Evolutionary conservation across 2,888 invertebrate genomes (phyloP).

Genomic region (Scaptodrosophila latifasciaeformis): DNA sequence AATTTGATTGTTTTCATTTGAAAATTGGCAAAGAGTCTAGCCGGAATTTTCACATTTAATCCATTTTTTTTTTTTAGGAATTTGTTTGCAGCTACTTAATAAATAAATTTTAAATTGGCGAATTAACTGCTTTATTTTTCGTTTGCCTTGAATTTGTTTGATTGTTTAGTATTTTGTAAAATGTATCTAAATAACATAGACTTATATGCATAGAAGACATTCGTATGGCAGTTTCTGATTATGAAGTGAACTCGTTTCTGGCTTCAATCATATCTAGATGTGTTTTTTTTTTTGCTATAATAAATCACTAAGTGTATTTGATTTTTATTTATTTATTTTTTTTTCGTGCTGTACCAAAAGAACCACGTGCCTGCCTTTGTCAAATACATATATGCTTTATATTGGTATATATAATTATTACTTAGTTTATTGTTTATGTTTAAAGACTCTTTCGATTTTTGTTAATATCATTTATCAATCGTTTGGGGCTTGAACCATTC

Average conservation of each 20-base stretch:
- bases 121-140: too few species aligned
- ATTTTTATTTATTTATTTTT: background rate
- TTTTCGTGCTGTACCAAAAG: constrained; percentile 30
- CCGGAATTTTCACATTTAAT: constrained; percentile 18
- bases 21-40: too few species aligned
- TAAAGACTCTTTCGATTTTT: background rate
- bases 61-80: constrained; percentile 38
- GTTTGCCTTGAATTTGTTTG: too few species aligned
- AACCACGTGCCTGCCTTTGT: constrained; percentile 28
- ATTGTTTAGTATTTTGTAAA: too few species aligned
- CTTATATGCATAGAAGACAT: constrained; percentile 24
- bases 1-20: constrained; percentile 57
- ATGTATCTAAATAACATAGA: too few species aligned
- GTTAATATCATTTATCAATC: too few species aligned
- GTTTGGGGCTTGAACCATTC: too few species aligned
- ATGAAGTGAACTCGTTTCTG: constrained; percentile 21
- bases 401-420: constrained; percentile 2
- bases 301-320: constrained; percentile 50
- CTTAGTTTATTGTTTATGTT: constrained; percentile 4
- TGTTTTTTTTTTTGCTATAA: constrained; percentile 12
- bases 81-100: constrained; percentile 41
- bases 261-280: constrained; percentile 48
- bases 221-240: constrained; percentile 51
- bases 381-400: constrained; percentile 17
- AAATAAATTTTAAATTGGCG: too few species aligned